These are phyloP conservation scores for Cliona cf. orientalis DNA, from an alignment of 37 sponge, comb jelly and placozoan genomes.

Conservation along the genomic window DNA sequence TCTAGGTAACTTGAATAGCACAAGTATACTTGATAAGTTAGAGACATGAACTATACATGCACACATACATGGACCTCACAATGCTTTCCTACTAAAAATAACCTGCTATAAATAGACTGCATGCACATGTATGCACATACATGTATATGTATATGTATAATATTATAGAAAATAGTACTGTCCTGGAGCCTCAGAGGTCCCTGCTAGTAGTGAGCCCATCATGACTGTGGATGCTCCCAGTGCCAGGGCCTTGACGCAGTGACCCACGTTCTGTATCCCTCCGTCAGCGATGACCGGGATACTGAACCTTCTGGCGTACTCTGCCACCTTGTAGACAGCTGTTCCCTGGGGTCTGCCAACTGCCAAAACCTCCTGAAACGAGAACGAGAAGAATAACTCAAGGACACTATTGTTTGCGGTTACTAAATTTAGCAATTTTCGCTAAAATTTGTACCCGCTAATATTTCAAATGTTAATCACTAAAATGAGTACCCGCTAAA, in stretches of 20 bases:
- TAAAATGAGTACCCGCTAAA: too few species aligned
- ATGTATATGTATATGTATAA: too few species aligned
- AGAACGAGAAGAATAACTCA: too few species aligned
- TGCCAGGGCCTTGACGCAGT: conserved; percentile 87
- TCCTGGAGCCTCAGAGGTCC: conserved; percentile 92
- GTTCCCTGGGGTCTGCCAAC: conserved; percentile 97
- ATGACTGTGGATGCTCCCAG: conserved; percentile 87
- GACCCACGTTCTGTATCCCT: conserved; percentile 89
- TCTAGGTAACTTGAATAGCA: background rate
- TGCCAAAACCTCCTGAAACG: conserved; percentile 91
- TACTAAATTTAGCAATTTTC: too few species aligned
- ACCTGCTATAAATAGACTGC: too few species aligned
- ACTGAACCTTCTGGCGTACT: conserved; percentile 88
- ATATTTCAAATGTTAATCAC: too few species aligned
- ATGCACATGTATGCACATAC: background rate
- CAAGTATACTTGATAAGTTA: too few species aligned
- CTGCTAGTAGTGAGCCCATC: conserved; percentile 98
- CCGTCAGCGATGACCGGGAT: conserved; percentile 97
- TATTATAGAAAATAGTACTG: conserved; percentile 94
- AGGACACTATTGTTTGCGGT: too few species aligned
- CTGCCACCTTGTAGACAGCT: conserved; percentile 94
- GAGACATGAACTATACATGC: too few species aligned
- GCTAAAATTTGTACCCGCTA: too few species aligned
- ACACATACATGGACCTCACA: background rate
- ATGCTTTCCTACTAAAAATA: too few species aligned